Evolutionary conservation across 2,113 vertebrate genomes (phyloP), one percentile per base, ranked within the genome.

Genomic region (Vulpes vulpes): DNA sequence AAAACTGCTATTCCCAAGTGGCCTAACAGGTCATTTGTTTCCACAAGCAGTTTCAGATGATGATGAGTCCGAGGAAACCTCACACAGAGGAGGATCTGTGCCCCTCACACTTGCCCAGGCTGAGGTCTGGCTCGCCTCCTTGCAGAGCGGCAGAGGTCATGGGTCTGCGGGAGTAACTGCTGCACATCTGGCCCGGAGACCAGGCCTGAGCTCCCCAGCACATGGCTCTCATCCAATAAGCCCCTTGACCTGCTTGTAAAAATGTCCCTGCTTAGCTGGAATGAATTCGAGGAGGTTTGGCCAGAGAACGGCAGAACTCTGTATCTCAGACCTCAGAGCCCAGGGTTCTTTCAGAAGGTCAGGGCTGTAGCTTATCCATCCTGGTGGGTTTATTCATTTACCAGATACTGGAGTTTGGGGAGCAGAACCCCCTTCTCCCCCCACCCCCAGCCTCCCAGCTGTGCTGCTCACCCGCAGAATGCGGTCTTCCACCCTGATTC

Each of bases 181-280:
- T 2, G 35, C 27, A 17, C 19, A 11, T 14, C 67, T 25, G 6
- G 53, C 22, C 11, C 35, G 5, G 64, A 59, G 38, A 80, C 4
- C 3, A 11, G 90, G 22, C 57, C 62, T 12, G 32, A 53, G 4
- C 11, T 8, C 20, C 35, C 74, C 15, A 0, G 32, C 38, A 0
- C 43, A 3, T 22, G 0, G 4, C n/a, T 89, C 11, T 43, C n/a
- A 0, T 2, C 9, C 30, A 3, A 0, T 3, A 7, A 3, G 7
- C 53, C 71, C 60, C 16, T 62, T 64, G 14, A 43, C 25, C 15
- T 16, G 19, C 5, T 12, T 25, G 4, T 20, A 35, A 19, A 11
- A 12, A 15, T 17, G 69, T 9, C n/a, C 51, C 81, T 20, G 19
- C 6, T 20, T 65, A 4, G 35, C 0, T 0, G 16, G 59, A 27